Base-by-base conservation (phyloP, 2,797 vertebrate species). In the Tenualosa thibaudeaui region DNA sequence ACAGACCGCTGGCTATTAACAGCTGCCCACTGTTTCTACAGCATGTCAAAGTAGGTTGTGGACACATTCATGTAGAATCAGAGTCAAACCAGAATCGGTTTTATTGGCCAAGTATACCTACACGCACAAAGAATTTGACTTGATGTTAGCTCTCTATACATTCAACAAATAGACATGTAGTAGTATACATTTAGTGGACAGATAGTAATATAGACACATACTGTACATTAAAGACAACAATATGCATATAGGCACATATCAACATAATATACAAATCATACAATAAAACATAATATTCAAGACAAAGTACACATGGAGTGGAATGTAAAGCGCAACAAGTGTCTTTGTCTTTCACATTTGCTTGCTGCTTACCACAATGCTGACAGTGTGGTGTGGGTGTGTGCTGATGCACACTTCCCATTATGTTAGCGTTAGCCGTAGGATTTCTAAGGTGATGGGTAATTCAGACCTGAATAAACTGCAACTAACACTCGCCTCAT, bases 21-120 rank as follows among this genome's bases (percentile, higher is more conserved):
- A 0, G 97, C 97, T 0, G 97, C 97, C 85, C 97, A 97, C 90
- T 98, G 98, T 78, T 89, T 97, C 82, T 24, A 90, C 7, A 90
- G 87, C 0, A 15, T 88, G 5, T 93, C 94, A 2, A 86, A 86
- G 95, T 96, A 90, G 37, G 83, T 54, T 31, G 54, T 1, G 22
- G 22, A 8, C 56, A 1, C 31, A 51, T 26, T 58, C 26, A 43
- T 2, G 43, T 24, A 31, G 31, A 31, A 31, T 31, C 31, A 31
- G 31, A 31, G 1, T 31, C 31, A 31, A 31, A 31, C 31, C 31
- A 31, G 31, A 31, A 31, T 31, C 31, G 1, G 31, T 31, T 31
- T 31, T 31, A 31, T 31, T 31, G 31, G 31, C 31, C 31, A 31
- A 31, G 31, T 31, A 31, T 31, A 31, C 31, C 1, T 31, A 31